A percentile compares a stretch with the other conserved stretches of the same genome.
Conservation (phyloP, 1,140 invertebrate genomes). For the Drosophila mayri region DNA sequence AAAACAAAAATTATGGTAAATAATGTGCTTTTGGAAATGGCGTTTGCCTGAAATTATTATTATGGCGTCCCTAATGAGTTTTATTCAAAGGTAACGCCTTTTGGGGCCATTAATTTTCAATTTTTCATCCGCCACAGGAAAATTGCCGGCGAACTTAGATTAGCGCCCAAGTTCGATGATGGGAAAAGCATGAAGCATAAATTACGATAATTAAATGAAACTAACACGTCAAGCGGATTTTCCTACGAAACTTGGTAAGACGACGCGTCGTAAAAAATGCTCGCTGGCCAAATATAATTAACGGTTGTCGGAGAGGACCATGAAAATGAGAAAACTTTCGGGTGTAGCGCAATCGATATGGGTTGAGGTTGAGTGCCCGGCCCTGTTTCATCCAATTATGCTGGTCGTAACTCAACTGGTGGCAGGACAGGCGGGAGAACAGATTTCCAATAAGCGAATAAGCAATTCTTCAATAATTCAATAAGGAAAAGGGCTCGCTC, state of each 20-base stretch:
- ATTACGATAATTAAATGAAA: conserved; percentile 40
- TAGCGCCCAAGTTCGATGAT: conserved; percentile 13
- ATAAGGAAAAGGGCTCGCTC: conserved; percentile 55
- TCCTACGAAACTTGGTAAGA: neutral
- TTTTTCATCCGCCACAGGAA: conserved; percentile 13
- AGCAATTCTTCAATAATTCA: conserved; percentile 74
- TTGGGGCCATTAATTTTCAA: conserved; percentile 27
- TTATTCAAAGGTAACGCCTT: conserved; percentile 10
- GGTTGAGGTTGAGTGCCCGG: conserved; percentile 1
- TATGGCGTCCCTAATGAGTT: conserved; percentile 28
- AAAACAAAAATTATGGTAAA: conserved; percentile 10
- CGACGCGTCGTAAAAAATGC: conserved; percentile 12
- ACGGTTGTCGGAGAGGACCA: conserved; percentile 9
- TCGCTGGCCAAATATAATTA: conserved; percentile 39
- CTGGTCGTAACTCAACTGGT: conserved; percentile 37
- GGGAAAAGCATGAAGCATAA: conserved; percentile 21
- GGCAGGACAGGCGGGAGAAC: conserved; percentile 16
- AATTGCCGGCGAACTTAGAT: conserved; percentile 12
- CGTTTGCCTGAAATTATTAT: conserved; percentile 6
- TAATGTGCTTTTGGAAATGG: conserved; percentile 1
- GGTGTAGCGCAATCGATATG: conserved; percentile 40
- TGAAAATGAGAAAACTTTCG: conserved; percentile 52
- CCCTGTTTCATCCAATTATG: conserved; percentile 47
- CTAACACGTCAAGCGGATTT: conserved; percentile 23
- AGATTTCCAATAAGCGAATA: conserved; percentile 76